Evolutionary conservation across 2,888 invertebrate species (phyloP).

Genomic region (Leptogaster cylindrica): DNA sequence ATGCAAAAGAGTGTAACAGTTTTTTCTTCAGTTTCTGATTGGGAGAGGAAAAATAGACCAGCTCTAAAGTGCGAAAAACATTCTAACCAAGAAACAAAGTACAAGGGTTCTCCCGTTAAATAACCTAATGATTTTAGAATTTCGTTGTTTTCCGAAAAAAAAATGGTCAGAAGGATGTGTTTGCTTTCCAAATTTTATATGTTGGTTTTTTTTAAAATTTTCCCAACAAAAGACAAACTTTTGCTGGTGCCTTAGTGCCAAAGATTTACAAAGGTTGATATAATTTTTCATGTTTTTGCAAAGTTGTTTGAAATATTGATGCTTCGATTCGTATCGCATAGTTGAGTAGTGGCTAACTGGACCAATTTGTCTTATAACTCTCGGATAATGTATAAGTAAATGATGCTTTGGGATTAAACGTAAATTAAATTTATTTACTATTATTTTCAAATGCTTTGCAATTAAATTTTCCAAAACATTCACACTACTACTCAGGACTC

Average conservation of each 20-base stretch:
- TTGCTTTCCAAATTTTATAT: too few relatives aligned
- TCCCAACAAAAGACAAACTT: background rate
- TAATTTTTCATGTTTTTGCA: conserved; percentile 10
- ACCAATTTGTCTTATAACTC: conserved; percentile 43
- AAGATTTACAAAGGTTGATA: conserved; percentile 15
- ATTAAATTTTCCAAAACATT: background rate
- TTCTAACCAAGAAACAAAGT: too few relatives aligned
- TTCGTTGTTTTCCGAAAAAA: too few relatives aligned
- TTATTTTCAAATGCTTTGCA: background rate
- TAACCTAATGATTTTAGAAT: too few relatives aligned
- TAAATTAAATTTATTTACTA: background rate
- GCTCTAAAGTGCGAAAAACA: too few relatives aligned
- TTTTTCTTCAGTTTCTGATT: too few relatives aligned
- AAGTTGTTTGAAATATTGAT: conserved; percentile 24
- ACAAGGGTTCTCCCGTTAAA: too few relatives aligned
- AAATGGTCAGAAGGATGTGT: too few relatives aligned
- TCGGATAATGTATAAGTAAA: conserved; percentile 45
- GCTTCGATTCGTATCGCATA: conserved; percentile 17
- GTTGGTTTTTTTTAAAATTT: too few relatives aligned
- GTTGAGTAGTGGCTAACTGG: conserved; percentile 32
- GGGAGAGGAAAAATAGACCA: too few relatives aligned
- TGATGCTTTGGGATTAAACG: conserved; percentile 43
- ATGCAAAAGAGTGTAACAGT: too few relatives aligned
- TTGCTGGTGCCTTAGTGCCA: background rate
- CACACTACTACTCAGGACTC: background rate